Conservation (phyloP, 2,797 vertebrate species). For the Cyprinodon diabolis region DNA sequence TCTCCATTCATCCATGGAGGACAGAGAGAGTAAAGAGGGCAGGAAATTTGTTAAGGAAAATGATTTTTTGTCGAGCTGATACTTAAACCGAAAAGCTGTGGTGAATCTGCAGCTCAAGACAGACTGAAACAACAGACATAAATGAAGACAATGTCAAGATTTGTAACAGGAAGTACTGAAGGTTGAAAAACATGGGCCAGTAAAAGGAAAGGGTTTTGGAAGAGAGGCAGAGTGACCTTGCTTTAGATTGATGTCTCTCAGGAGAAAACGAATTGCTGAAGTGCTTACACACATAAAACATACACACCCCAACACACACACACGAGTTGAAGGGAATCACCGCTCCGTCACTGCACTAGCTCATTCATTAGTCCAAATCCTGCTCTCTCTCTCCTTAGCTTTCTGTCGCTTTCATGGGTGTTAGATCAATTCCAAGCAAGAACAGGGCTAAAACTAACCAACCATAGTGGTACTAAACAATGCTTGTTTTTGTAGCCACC, state of each 20-base stretch:
- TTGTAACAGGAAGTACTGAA: constrained; percentile 1
- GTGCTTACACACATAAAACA: constrained; percentile 26
- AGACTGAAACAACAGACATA: constrained; percentile 14
- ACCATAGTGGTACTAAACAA: constrained; percentile 34
- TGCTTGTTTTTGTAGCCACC: constrained; percentile 23
- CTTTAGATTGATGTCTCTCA: constrained; percentile 74
- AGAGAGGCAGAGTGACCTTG: constrained; percentile 67
- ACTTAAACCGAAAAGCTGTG: neutral
- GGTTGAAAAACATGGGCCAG: constrained; percentile 11
- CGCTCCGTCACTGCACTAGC: constrained; percentile 68
- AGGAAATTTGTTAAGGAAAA: constrained; percentile 31
- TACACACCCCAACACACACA: constrained; percentile 13
- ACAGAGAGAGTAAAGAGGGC: constrained; percentile 33
- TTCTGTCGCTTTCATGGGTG: constrained; percentile 43
- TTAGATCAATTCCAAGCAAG: constrained; percentile 45
- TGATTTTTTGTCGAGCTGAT: constrained; percentile 18
- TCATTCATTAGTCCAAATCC: constrained; percentile 65
- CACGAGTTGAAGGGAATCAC: constrained; percentile 54
- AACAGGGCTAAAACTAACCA: constrained; percentile 45
- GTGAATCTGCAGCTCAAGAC: constrained; percentile 10
- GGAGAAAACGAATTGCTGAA: constrained; percentile 64
- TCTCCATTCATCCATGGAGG: constrained; percentile 67
- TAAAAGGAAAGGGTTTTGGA: constrained; percentile 37
- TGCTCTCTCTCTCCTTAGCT: constrained; percentile 28
- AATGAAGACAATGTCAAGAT: constrained; percentile 6